These are phyloP conservation scores for Parnassius orleans DNA, from an alignment of 2,888 invertebrate species.

Conservation along the genomic window DNA sequence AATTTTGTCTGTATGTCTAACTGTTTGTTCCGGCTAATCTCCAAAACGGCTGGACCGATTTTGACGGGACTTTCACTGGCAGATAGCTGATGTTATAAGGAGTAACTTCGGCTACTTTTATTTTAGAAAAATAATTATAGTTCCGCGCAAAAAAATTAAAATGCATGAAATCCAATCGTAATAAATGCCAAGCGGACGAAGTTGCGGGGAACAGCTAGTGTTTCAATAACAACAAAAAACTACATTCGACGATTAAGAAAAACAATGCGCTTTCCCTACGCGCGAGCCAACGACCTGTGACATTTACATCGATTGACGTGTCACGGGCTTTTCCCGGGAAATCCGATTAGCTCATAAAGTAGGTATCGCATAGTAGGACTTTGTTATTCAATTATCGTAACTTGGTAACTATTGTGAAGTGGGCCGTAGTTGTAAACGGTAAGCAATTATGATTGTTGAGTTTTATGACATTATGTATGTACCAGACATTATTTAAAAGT, in stretches of 20 bases:
- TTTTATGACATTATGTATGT: background rate
- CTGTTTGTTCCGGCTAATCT: too few relatives aligned
- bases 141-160: too few relatives aligned
- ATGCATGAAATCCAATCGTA: too few relatives aligned
- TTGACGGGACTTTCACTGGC: too few relatives aligned
- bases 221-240: background rate
- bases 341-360: constrained; percentile 25
- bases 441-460: background rate
- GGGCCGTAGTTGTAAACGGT: background rate
- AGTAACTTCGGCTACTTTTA: too few relatives aligned
- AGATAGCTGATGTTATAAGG: too few relatives aligned
- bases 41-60: too few relatives aligned
- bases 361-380: background rate
- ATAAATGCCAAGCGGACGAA: too few relatives aligned
- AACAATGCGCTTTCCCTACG: constrained; percentile 18
- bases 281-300: constrained; percentile 21
- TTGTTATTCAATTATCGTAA: constrained; percentile 25
- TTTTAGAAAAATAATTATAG: too few relatives aligned
- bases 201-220: too few relatives aligned
- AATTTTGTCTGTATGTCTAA: too few relatives aligned
- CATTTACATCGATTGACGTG: constrained; percentile 31
- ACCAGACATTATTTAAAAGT: too few relatives aligned
- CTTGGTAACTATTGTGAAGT: constrained; percentile 10
- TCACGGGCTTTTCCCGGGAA: constrained; percentile 37
- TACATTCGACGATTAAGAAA: background rate